Base-by-base conservation (phyloP, 2,113 vertebrate genomes). In the Reinhardtius hippoglossoides region DNA sequence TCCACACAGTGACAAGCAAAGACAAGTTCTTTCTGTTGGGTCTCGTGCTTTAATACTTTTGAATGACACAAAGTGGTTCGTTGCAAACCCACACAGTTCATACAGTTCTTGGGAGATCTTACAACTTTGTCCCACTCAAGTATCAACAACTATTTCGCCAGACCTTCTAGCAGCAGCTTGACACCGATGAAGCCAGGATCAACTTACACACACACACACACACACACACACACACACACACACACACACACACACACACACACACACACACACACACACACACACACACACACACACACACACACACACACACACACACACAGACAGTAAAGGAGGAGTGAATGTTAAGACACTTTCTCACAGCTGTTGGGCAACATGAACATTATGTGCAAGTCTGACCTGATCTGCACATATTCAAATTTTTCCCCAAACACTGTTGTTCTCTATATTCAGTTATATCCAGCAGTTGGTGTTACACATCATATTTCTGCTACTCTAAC, bases 341-440 rank as follows among this genome's bases (percentile, higher is more conserved):
- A 70, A 65, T 60, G 58, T 67, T 64, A 1, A 20, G 62, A 42
- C 10, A 3, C 26, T 83, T 58, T 74, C 58, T 73, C 74, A 66
- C 83, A 76, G 73, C 68, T 84, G 78, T 67, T 61, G 6, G 13
- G 18, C 48, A 48, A 14, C 40, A 52, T 74, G 76, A 85, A 74
- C 35, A 16, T 76, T 73, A 10, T 31, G 69, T 66, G 31, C 23
- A 31, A 31, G 31, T 31, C 31, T 31, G 31, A 31, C 31, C 6
- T n/a, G 50, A 54, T 31, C 52, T 58, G 21, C 74, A 70, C 6
- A 2, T 63, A 56, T 59, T 70, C 59, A 52, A 55, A 14, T 59
- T 58, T 56, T 61, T 12, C 27, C 6, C 0, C 18, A 20, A 20
- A n/a, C 26, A 64, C 15, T 40, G 37, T 16, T 42, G 31, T 24